phyloP scores from a whole-genome alignment of 2,888 invertebrate genomes.

The Gari tellinella region DNA sequence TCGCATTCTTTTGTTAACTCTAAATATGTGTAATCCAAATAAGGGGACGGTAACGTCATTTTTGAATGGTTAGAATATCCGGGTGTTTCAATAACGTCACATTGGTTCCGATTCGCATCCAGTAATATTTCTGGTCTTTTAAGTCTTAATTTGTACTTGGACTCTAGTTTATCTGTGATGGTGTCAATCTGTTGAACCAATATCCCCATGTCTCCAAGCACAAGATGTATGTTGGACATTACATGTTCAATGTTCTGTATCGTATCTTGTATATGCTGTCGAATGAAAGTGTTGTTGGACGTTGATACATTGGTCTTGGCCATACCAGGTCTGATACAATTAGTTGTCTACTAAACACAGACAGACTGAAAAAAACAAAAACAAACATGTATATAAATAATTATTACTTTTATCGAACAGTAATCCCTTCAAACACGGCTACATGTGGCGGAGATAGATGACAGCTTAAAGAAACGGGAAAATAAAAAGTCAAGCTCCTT shows the following conservation, averaged over 20 bases:
- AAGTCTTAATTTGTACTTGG: conserved; percentile 14
- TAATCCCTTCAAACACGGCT: too few species aligned
- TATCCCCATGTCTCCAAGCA: conserved; percentile 34
- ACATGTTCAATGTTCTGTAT: conserved; percentile 45
- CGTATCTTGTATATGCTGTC: conserved; percentile 33
- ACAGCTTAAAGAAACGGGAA: too few species aligned
- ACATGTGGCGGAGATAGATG: too few species aligned
- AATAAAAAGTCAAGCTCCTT: too few species aligned
- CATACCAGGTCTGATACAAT: too few species aligned
- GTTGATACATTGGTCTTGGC: too few species aligned
- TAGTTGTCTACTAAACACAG: too few species aligned
- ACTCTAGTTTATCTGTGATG: conserved; percentile 26
- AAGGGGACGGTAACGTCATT: conserved; percentile 37
- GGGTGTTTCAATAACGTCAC: conserved; percentile 20
- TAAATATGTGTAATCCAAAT: conserved; percentile 50
- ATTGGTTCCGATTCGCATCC: conserved; percentile 46
- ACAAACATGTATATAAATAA: too few species aligned
- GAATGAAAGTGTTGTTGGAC: not conserved
- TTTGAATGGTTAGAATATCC: conserved; percentile 31
- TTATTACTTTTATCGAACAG: too few species aligned
- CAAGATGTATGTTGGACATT: conserved; percentile 41
- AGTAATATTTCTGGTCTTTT: conserved; percentile 9
- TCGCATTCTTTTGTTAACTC: conserved; percentile 46
- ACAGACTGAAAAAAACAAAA: too few species aligned
- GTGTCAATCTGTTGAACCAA: conserved; percentile 47